Percentiles rank a stretch among this genome's conserved stretches.
Evolutionary conservation across 2,888 invertebrate genomes (phyloP).

Genomic region (Drosophila barbarae): DNA sequence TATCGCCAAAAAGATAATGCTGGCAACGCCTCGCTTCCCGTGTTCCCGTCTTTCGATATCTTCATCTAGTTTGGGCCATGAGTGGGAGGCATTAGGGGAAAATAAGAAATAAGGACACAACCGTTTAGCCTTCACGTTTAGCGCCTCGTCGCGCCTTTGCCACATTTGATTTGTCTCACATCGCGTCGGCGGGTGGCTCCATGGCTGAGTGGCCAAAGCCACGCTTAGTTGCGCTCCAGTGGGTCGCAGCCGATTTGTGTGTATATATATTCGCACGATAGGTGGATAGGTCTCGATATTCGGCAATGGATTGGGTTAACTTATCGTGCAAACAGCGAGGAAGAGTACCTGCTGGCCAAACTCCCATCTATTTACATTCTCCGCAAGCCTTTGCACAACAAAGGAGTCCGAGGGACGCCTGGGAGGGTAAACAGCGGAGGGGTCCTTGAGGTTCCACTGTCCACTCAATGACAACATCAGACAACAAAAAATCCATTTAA

Average conservation of each 20-base stretch:
- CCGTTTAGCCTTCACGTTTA: conserved; percentile 43
- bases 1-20: neutral
- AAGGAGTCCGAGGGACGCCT: neutral
- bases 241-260: conserved; percentile 1
- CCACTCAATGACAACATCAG: conserved; percentile 21
- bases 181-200: neutral
- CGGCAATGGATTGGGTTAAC: conserved; percentile 9
- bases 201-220: neutral
- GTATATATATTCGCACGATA: too few species aligned
- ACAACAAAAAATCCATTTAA: conserved; percentile 31
- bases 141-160: conserved; percentile 48
- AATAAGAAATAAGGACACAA: neutral
- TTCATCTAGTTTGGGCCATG: neutral
- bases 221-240: conserved; percentile 19
- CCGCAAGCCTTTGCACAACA: conserved; percentile 15
- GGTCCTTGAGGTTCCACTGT: conserved; percentile 17
- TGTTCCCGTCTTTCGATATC: neutral
- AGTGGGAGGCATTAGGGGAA: neutral
- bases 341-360: neutral
- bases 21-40: neutral
- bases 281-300: neutral
- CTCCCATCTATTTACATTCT: conserved; percentile 27
- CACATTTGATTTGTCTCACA: conserved; percentile 62
- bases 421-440: neutral
- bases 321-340: conserved; percentile 4